Base-by-base conservation (phyloP, 1,140 invertebrate species). In the Dufourea novaeangliae region DNA sequence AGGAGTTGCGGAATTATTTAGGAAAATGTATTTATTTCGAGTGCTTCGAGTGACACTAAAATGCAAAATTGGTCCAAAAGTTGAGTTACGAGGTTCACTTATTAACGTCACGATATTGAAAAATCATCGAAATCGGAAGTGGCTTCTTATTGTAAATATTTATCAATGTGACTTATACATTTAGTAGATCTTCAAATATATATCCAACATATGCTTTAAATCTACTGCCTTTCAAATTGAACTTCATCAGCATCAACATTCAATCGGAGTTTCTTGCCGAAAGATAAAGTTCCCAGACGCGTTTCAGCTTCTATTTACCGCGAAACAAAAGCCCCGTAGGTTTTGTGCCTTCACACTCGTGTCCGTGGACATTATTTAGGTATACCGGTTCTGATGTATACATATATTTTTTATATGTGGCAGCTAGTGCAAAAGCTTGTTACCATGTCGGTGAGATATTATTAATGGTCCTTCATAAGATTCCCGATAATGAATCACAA, bases 401-500 rank as follows among this genome's bases (percentile, higher is more conserved):
- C 62, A 56, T 50, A 41, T 56, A 79, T 79, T 83, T 83, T 83
- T 79, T 83, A 79, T 37, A 34, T 3, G 7, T 22, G 17, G 37
- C 74, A 86, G 84, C 87, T 91, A 91, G 90, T 92, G 91, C 88
- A 79, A 87, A 91, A 91, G 83, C 90, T 84, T 92, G 91, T 92
- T 87, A 87, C 76, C 69, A 75, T 86, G 87, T 88, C 90, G 67
- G 76, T 73, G 78, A 86, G 68, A 81, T 88, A 87, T 91, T 91
- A 92, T 91, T 91, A 92, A 91, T 91, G 90, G 88, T 82, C 85
- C 83, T 86, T 87, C 85, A 83, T 88, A 87, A 87, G 86, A 82
- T 80, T 63, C 39, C 46, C 82, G 87, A 90, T 90, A 88, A 90
- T 90, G 88, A 90, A 90, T 90, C 88, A 86, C 72, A 75, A 74